phyloP scores from a whole-genome alignment of 92 coral and sea anemone species.

The Umimayanthus chanpuru region DNA sequence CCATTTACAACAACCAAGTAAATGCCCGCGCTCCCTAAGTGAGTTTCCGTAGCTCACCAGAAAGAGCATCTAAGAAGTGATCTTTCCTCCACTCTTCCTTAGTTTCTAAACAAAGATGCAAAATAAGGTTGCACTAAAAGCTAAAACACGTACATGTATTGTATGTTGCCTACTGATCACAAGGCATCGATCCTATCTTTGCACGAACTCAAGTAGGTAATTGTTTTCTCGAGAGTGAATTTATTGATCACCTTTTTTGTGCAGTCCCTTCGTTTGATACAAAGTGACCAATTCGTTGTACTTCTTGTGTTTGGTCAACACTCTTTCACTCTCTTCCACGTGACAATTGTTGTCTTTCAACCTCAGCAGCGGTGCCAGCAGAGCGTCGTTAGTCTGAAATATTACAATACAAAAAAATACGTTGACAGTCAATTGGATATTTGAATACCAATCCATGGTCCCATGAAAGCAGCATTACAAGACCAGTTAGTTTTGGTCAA shows the following conservation, averaged over 20 bases:
- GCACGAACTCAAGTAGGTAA: too few relatives aligned
- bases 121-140: background rate
- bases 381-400: constrained; percentile 93
- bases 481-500: too few relatives aligned
- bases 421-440: background rate
- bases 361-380: constrained; percentile 87
- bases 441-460: too few relatives aligned
- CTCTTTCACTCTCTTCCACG: constrained; percentile 90
- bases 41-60: too few relatives aligned
- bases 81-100: background rate
- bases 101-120: background rate
- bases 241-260: constrained; percentile 79
- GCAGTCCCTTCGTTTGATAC: constrained; percentile 93
- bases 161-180: too few relatives aligned
- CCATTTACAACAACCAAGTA: too few relatives aligned
- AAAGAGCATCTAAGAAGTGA: background rate
- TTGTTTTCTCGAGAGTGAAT: background rate
- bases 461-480: too few relatives aligned
- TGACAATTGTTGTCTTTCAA: constrained; percentile 95
- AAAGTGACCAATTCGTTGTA: constrained; percentile 89
- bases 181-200: too few relatives aligned
- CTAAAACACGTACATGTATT: too few relatives aligned
- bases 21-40: background rate
- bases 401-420: background rate
- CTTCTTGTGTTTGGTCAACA: constrained; percentile 80